Evolutionary conservation across 2,113 vertebrate species (phyloP), one percentile per base, ranked within the genome.

Genomic region (Otocyon megalotis): DNA sequence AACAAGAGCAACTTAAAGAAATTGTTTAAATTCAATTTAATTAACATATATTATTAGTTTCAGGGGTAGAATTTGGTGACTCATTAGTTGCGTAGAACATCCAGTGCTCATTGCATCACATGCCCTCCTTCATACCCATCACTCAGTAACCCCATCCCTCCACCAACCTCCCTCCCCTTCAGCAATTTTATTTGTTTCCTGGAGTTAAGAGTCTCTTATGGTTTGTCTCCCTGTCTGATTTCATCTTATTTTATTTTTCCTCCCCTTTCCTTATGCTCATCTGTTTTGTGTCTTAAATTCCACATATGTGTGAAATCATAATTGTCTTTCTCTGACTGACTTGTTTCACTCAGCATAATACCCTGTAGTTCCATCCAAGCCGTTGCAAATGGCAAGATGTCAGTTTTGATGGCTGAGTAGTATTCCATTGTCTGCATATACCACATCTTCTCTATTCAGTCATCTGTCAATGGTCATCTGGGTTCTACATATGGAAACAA

Each of bases 141-240:
- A n/a, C 32, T 8, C 8, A 35, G 17, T 20, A 19, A 35, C 3
- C 8, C 16, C 32, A 35, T 4, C 17, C 0, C 1, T 0, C 8
- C 67, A 19, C 32, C 17, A 8, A 20, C 67, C 17, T 10, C 67
- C 67, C 17, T 10, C 67, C 32, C 67, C 32, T 69, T 17, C 32
- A 69, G 67, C 67, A 69, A 2, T 9, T 3, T 8, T 16, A 13
- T 35, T n/a, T 35, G 67, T 69, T 69, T 69, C 32, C 67, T 69
- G 35, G 7, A 35, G 17, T 69, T 35, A 35, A 20, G 65, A 69
- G 67, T 19, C 32, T 69, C 67, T 69, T 69, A 20, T 35, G 3
- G 67, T 35, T 69, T 35, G 32, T 35, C 17, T 69, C 67, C 16
- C 8, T 69, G 13, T 54, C 2, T 54, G 54, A 15, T 16, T 54